Conservation (phyloP, 1,140 invertebrate genomes). For the Drosophila cardini region DNA sequence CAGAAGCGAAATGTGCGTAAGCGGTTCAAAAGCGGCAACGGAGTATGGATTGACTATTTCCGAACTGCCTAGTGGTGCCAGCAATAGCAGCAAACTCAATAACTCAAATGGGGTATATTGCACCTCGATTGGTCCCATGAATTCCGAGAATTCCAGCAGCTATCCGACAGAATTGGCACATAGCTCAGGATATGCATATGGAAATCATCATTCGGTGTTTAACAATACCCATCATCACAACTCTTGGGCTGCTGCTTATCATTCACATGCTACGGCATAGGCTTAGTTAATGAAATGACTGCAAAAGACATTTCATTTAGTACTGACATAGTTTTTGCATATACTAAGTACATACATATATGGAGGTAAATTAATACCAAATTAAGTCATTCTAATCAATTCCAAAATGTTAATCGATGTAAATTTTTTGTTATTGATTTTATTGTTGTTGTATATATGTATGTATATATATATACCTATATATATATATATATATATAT, state of each 20-base stretch:
- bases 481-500: too few relatives aligned
- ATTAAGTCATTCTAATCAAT: constrained; percentile 55
- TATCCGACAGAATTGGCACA: constrained; percentile 70
- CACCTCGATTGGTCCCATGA: constrained; percentile 63
- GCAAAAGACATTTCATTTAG: constrained; percentile 14
- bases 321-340: constrained; percentile 6
- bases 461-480: too few relatives aligned
- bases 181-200: constrained; percentile 56
- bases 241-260: constrained; percentile 76
- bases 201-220: constrained; percentile 38
- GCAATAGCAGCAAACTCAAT: too few relatives aligned
- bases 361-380: constrained; percentile 9
- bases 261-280: constrained; percentile 76
- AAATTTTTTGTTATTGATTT: constrained; percentile 40
- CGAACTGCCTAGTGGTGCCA: constrained; percentile 64
- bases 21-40: constrained; percentile 73
- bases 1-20: too few relatives aligned
- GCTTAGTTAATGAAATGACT: constrained; percentile 5
- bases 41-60: constrained; percentile 79
- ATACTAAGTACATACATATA: constrained; percentile 1
- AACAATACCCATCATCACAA: constrained; percentile 53
- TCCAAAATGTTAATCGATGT: constrained; percentile 37
- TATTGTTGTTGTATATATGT: too few relatives aligned
- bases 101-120: constrained; percentile 39
- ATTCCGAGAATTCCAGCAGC: constrained; percentile 69